Conservation (phyloP, 2,888 invertebrate genomes). For the Sepioteuthis lessoniana region DNA sequence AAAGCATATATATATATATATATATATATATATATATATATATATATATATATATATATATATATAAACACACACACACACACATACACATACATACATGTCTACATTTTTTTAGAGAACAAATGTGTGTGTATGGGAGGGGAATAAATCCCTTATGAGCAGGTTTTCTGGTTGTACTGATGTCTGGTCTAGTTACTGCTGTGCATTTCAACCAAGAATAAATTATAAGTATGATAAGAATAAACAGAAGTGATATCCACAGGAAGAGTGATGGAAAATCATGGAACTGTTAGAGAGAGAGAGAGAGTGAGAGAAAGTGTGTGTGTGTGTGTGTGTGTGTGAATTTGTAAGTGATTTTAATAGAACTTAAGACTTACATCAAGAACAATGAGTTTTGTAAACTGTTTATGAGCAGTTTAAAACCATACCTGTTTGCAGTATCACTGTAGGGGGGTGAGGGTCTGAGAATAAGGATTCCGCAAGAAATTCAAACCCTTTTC, state of each 20-base stretch:
- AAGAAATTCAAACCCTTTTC: not conserved
- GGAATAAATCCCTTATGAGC: not conserved
- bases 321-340: not conserved
- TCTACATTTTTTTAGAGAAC: no score
- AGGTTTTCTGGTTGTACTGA: conserved; percentile 1
- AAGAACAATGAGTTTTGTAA: not conserved
- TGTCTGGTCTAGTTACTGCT: not conserved
- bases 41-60: no score
- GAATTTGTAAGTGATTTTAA: not conserved
- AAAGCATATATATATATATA: no score
- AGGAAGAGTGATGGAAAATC: not conserved
- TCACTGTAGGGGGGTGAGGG: not conserved
- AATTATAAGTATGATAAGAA: not conserved
- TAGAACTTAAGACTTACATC: not conserved
- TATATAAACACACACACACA: no score
- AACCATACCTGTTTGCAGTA: not conserved
- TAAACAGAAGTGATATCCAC: not conserved
- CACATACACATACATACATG: no score
- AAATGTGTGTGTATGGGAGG: not conserved
- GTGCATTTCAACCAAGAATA: conserved; percentile 33
- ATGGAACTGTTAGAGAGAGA: not conserved
- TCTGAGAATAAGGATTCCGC: not conserved
- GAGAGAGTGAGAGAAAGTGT: no score
- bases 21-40: no score
- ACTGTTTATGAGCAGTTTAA: not conserved